Evolutionary conservation across 2,113 vertebrate species (phyloP).

Genomic region (Etia nguti): DNA sequence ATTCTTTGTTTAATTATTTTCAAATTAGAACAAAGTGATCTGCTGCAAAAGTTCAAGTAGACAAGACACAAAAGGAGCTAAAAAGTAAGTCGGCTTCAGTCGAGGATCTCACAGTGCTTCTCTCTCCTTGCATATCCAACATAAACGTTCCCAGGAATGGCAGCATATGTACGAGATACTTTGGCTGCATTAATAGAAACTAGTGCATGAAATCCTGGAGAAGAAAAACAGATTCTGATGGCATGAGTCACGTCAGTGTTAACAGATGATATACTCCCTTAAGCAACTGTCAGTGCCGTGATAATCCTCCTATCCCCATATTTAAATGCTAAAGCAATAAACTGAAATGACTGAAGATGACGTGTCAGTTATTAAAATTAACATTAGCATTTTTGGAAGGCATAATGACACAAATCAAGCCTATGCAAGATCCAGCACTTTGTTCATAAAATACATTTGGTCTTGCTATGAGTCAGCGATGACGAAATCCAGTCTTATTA

Average conservation of each 20-base stretch:
- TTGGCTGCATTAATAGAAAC: not conserved
- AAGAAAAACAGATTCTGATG: not conserved
- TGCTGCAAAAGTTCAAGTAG: not conserved
- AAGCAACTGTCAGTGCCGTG: not conserved
- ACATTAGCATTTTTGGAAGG: not conserved
- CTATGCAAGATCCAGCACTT: not conserved
- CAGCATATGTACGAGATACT: not conserved
- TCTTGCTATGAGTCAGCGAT: not conserved
- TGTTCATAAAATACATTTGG: not conserved
- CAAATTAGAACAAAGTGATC: not conserved
- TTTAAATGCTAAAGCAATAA: not conserved
- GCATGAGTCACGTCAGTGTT: constrained; percentile 5
- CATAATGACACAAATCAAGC: not conserved
- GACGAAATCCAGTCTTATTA: not conserved
- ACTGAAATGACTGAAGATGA: not conserved
- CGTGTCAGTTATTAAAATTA: not conserved
- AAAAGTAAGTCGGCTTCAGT: not conserved
- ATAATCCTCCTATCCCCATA: not conserved
- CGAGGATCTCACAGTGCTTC: not conserved
- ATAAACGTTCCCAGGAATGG: not conserved
- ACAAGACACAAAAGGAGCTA: not conserved
- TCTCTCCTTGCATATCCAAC: not conserved
- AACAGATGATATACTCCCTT: not conserved
- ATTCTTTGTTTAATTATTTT: not conserved
- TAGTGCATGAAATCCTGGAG: constrained; percentile 5